Base-by-base conservation (phyloP, 1,140 invertebrate species). In the Drosophila simulans region DNA sequence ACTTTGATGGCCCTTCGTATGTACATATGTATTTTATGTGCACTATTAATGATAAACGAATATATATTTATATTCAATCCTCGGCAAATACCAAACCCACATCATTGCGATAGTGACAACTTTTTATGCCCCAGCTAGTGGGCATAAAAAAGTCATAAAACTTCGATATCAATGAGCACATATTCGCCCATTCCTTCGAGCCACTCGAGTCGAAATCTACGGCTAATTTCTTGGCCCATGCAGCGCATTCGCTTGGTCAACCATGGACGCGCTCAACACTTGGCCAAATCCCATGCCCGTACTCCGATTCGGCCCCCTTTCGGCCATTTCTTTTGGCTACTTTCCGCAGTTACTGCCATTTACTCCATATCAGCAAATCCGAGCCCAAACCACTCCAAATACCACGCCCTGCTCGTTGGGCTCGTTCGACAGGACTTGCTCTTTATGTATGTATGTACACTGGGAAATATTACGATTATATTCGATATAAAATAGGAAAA, bases 301-400 rank as follows among this genome's bases (percentile, higher is more conserved):
- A 20, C 49, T 51, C 25, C 34, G 15, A 27, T 10, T 31, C 12
- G 20, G 20, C 42, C 17, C 48, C 48, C 15, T 39, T 46, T 56
- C 37, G 27, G 63, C 76, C 59, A 65, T 75, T 76, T 66, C 52
- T 66, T 76, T 64, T 76, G 55, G 73, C 73, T 37, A 77, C 72
- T 69, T 77, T 77, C 72, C 59, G 63, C 73, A 68, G 63, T 53
- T 39, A 77, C 73, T 75, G 71, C 52, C 72, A 57, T 77, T 77
- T 77, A 70, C 63, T 77, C 55, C 63, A 52, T 69, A 76, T 77
- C 72, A 76, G 73, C 72, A 76, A 76, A 76, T 71, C 66, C 60
- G 31, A 20, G 37, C 60, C 55, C 71, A 63, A 37, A 27, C 66
- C 34, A 60, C 49, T 48, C 25, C 15, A n/a, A 60, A 31, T 40